Percentiles rank a stretch among this genome's conserved stretches.
phyloP scores from a whole-genome alignment of 2,797 vertebrate genomes.

The Cetoscarus ocellatus region DNA sequence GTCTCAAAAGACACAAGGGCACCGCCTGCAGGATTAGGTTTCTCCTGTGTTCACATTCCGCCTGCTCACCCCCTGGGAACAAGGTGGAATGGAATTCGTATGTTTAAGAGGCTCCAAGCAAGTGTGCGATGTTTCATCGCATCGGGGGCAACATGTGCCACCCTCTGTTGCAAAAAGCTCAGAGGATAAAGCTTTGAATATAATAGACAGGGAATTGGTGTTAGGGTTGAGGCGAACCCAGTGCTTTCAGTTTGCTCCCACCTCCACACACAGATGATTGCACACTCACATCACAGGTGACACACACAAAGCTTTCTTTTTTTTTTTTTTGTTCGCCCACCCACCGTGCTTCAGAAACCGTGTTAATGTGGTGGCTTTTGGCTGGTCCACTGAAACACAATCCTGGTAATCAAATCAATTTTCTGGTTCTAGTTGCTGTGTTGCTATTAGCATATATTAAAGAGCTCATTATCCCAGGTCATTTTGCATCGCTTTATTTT shows the following conservation, averaged over 20 bases:
- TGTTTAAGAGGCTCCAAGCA: constrained; percentile 69
- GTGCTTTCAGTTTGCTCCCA: constrained; percentile 36
- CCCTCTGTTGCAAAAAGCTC: constrained; percentile 24
- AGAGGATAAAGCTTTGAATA: constrained; percentile 57
- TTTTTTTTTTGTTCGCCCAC: constrained; percentile 28
- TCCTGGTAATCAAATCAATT: constrained; percentile 60
- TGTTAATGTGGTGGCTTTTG: constrained; percentile 57
- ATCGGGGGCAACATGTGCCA: constrained; percentile 22
- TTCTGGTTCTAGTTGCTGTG: constrained; percentile 58
- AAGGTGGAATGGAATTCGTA: constrained; percentile 78
- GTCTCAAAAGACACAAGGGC: constrained; percentile 74
- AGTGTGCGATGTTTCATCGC: constrained; percentile 65
- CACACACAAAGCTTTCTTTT: constrained; percentile 45
- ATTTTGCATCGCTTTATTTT: constrained; percentile 54
- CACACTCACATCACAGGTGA: constrained; percentile 45
- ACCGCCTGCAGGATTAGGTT: constrained; percentile 79
- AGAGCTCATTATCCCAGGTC: constrained; percentile 55
- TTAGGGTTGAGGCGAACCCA: constrained; percentile 35
- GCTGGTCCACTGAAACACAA: constrained; percentile 52
- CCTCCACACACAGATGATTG: constrained; percentile 56
- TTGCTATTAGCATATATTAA: constrained; percentile 67
- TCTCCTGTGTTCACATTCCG: constrained; percentile 78
- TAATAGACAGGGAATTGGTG: constrained; percentile 56
- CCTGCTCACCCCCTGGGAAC: constrained; percentile 53
- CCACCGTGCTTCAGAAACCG: constrained; percentile 40